Conservation (phyloP, 2,888 invertebrate genomes). For the Ecdyonurus torrentis region DNA sequence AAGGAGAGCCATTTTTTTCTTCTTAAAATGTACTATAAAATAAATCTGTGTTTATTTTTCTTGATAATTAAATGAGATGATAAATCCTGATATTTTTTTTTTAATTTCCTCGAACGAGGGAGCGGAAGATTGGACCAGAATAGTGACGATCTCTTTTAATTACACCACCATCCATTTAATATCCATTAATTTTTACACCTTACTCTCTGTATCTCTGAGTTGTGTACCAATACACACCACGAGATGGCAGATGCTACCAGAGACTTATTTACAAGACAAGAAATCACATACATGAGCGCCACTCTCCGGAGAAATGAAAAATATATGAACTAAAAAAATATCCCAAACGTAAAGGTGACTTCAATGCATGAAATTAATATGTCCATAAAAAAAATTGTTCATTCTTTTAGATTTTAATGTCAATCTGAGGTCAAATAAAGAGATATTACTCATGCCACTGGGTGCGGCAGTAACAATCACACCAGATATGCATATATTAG, state of each 20-base stretch:
- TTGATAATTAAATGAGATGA: too few species aligned
- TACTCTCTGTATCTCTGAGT: not conserved
- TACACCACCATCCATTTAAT: too few species aligned
- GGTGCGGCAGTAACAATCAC: not conserved
- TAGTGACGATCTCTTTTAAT: too few species aligned
- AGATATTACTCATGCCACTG: not conserved
- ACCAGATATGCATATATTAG: too few species aligned
- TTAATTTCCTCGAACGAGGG: too few species aligned
- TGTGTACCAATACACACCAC: not conserved
- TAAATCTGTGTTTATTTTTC: too few species aligned
- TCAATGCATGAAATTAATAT: too few species aligned
- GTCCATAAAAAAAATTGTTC: not conserved
- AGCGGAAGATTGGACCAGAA: too few species aligned
- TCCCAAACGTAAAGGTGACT: not conserved
- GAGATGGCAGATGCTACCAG: not conserved
- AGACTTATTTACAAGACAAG: not conserved
- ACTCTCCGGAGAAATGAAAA: not conserved
- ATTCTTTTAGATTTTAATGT: not conserved
- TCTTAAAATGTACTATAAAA: too few species aligned
- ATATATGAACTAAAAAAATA: not conserved
- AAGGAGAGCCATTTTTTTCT: too few species aligned
- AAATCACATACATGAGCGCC: not conserved
- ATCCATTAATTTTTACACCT: not conserved
- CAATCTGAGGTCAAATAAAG: not conserved
- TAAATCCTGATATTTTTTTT: too few species aligned